Evolutionary conservation across 2,888 invertebrate species (phyloP).

Genomic region (Lacanobia wlatinum): DNA sequence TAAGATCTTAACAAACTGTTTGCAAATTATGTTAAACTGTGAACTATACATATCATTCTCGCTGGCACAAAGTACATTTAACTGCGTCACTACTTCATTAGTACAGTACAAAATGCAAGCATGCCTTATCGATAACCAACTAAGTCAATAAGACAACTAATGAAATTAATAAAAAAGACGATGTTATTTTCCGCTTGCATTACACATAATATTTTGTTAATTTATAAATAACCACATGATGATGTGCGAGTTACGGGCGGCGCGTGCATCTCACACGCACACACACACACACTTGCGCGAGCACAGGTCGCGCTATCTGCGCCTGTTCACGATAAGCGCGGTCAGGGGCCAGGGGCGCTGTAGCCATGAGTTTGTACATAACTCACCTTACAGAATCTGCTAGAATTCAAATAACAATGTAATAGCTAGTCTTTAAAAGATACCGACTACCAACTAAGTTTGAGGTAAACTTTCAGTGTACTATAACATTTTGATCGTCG

Average conservation of each 20-base stretch:
- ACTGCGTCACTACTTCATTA: background rate
- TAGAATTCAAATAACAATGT: background rate
- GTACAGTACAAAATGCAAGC: background rate
- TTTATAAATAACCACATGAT: conserved; percentile 38
- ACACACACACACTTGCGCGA: conserved; percentile 32
- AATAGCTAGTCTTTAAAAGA: no score
- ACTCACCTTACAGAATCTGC: conserved; percentile 35
- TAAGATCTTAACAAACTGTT: no score
- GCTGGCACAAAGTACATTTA: background rate
- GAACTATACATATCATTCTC: background rate
- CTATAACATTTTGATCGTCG: no score
- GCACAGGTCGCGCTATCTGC: conserved; percentile 70
- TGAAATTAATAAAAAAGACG: background rate
- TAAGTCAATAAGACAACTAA: conserved; percentile 1
- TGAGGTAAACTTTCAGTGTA: no score
- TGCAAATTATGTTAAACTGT: no score
- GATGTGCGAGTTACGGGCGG: conserved; percentile 9
- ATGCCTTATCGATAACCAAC: background rate
- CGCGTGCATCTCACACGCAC: conserved; percentile 46
- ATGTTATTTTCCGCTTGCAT: conserved; percentile 1
- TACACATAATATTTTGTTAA: conserved; percentile 6
- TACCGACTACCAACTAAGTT: no score
- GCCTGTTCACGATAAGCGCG: conserved; percentile 67
- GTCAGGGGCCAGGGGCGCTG: conserved; percentile 70
- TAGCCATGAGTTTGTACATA: conserved; percentile 51